A percentile compares a stretch with the other conserved stretches of the same genome.
Conservation (phyloP, 1,140 invertebrate species). For the Drosophila melanica region DNA sequence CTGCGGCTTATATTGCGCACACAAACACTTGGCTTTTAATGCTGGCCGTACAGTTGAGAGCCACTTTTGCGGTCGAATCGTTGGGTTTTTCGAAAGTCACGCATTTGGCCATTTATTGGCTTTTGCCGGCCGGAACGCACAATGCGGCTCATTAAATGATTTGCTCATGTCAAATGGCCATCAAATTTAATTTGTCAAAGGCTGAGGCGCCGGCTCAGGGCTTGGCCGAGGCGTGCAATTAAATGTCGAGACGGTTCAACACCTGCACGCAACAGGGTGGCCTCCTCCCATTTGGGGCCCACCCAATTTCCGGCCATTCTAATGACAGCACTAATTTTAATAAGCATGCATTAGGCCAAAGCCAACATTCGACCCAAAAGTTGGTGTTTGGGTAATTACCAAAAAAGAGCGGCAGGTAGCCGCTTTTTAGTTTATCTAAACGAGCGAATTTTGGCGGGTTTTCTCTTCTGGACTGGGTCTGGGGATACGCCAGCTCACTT, state of each 20-base stretch:
- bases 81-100: slow-evolving; percentile 1
- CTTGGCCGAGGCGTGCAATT: slow-evolving; percentile 37
- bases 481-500: slow-evolving; percentile 2
- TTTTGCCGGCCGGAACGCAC: slow-evolving; percentile 5
- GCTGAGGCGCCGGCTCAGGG: slow-evolving; percentile 7
- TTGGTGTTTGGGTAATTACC: slow-evolving; percentile 51
- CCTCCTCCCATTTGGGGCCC: not conserved
- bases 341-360: slow-evolving; percentile 61
- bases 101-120: slow-evolving; percentile 24
- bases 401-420: slow-evolving; percentile 38
- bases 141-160: slow-evolving; percentile 54
- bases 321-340: slow-evolving; percentile 72
- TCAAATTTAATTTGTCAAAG: slow-evolving; percentile 60
- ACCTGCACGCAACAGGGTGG: slow-evolving; percentile 57
- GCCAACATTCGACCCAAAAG: slow-evolving; percentile 35
- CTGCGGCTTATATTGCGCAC: slow-evolving; percentile 10
- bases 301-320: slow-evolving; percentile 53
- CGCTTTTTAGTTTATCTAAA: slow-evolving; percentile 57
- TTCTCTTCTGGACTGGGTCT: not conserved
- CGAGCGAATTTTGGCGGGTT: slow-evolving; percentile 19
- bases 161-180: slow-evolving; percentile 53
- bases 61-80: not conserved
- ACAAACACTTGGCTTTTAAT: not conserved
- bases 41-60: not conserved
- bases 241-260: slow-evolving; percentile 34